Percentiles rank a stretch among this genome's conserved stretches.
Evolutionary conservation across 2,888 invertebrate species (phyloP).

Genomic region (Lathronympha strigana): DNA sequence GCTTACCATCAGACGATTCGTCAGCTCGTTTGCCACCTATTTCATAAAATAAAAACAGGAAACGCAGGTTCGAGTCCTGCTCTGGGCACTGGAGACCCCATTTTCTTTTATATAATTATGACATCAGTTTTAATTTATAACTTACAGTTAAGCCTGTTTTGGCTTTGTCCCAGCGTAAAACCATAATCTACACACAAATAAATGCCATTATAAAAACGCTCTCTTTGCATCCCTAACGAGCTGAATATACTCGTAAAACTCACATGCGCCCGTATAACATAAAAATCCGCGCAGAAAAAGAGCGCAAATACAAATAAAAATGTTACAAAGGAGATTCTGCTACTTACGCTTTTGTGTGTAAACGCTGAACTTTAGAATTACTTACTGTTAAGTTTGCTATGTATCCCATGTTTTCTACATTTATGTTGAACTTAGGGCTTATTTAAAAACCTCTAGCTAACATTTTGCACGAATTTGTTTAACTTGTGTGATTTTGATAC

Average conservation of each 20-base stretch:
- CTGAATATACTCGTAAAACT: background rate
- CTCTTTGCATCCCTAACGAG: background rate
- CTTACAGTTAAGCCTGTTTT: no score
- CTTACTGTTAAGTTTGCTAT: slow-evolving; percentile 7
- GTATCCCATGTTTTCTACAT: slow-evolving; percentile 2
- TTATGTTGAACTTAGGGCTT: background rate
- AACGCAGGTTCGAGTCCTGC: no score
- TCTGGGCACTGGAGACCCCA: no score
- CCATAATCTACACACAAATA: background rate
- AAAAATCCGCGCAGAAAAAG: slow-evolving; percentile 3
- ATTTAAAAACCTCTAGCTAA: background rate
- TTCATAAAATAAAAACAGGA: no score
- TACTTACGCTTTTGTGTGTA: slow-evolving; percentile 14
- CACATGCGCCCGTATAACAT: background rate
- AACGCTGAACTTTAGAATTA: slow-evolving; percentile 16
- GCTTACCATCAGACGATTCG: no score
- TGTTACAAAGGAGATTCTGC: slow-evolving; percentile 18
- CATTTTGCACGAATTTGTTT: no score
- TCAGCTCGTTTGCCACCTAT: no score
- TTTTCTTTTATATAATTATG: no score
- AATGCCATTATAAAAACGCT: background rate
- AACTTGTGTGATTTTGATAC: no score
- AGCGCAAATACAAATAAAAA: slow-evolving; percentile 17
- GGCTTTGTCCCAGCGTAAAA: no score
- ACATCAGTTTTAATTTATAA: no score